Evolutionary conservation across 1,140 invertebrate species (phyloP), one percentile per base, ranked within the genome.

Genomic region (Cydia amplana): DNA sequence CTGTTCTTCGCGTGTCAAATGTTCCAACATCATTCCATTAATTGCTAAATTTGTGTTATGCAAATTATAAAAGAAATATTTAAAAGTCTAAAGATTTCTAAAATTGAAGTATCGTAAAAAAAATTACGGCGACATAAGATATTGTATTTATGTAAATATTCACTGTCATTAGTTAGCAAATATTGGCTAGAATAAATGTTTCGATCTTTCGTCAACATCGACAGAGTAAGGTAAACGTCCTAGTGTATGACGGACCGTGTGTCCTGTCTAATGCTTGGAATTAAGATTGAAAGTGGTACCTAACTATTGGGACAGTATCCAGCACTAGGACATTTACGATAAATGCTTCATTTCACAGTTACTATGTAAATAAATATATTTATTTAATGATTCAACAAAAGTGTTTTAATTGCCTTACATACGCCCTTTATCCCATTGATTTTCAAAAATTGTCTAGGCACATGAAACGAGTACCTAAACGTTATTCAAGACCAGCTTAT

Each of bases 291-390:
- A 40, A 40, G 9, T 40, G 36, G 43, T 46, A 43, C 1, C 9
- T 43, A 43, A 10, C 9, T 43, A 46, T 16, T 46, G 43, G 36
- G 7, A 40, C 36, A 40, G 36, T 40, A 10, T 40, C 36, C 36
- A 40, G 10, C 43, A 46, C 12, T 46, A 9, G 43, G 43, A 46
- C 43, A 16, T 46, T 46, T 46, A 16, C 43, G 43, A 12, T 46
- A 46, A 87, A 83, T 86, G 77, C 84, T 87, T 89, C 84, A 87
- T 85, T 87, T 90, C 80, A 85, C 80, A 83, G 89, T 92, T 91
- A 89, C 79, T 85, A 74, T 92, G 89, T 92, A 92, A 91, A 92
- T 92, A 92, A 92, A 92, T 90, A 92, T 92, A 92, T 92, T 91
- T 92, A 92, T 92, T 92, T 92, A 92, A 92, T 84, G 83, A 88